Evolutionary conservation across 2,797 vertebrate genomes (phyloP), one percentile per base, ranked within the genome.

Genomic region (Erpetoichthys calabaricus): DNA sequence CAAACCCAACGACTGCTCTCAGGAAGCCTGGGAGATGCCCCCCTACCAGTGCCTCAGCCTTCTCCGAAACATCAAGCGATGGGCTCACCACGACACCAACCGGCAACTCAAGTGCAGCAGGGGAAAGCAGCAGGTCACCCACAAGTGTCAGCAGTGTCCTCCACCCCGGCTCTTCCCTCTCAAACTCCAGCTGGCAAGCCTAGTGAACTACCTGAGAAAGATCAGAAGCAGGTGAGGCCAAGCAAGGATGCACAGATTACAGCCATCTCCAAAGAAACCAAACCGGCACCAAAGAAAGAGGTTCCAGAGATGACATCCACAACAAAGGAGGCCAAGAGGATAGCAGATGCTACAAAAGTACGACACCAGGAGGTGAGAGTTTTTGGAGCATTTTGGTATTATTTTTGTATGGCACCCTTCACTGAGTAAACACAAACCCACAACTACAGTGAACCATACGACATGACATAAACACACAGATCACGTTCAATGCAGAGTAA

Each of bases 1-100:
- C 95, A 99, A 90, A 99, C 94, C 6, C 89, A 96, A 80, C 83
- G 95, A 73, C 87, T 98, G 63, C 80, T 98, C 9, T 93, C 97
- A 64, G 94, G 94, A 74, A 86, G 86, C 73, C 77, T 99, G 55
- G 97, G 91, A 55, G 93, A 94, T 70, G 84, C 79, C 64, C 74
- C 83, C 45, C 65, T 79, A 61, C 84, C 89, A 1, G 66, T 70
- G 66, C 75, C 84, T 10, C 80, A 86, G 67, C 80, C 84, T 1
- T 73, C 87, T 57, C 79, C 90, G 43, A 93, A 90, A 70, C 89
- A 85, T 61, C 84, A 84, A 4, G 70, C 87, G 7, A 8, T 57
- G 6, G 85, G 84, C 68, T 89, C 87, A 60, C 86, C 90, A 0
- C 75, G 78, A 58, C 77, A 78, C 67, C 78, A 82, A 55, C 73